These are phyloP conservation scores for Aphelenchoides avenae DNA, from an alignment of 1,140 invertebrate genomes.

Conservation along the genomic window DNA sequence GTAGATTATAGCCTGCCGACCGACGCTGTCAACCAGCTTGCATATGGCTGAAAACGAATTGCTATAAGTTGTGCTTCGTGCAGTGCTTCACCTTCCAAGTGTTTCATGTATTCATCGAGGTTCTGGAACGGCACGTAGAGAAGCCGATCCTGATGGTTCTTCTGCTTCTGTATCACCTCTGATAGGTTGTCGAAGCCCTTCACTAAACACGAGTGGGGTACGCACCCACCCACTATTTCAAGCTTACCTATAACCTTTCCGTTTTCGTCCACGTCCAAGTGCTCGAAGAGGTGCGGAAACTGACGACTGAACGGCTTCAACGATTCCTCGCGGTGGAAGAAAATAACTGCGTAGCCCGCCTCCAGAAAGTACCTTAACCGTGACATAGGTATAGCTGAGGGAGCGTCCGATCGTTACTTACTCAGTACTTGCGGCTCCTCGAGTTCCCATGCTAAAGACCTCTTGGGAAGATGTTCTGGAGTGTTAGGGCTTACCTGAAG, in stretches of 20 bases:
- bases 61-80: no score
- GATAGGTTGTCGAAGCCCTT: slow-evolving; percentile 63
- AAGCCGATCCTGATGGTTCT: slow-evolving; percentile 20
- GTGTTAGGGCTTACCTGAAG: slow-evolving; percentile 70
- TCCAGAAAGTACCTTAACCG: slow-evolving; percentile 73
- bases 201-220: slow-evolving; percentile 25
- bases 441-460: slow-evolving; percentile 74
- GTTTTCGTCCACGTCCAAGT: slow-evolving; percentile 48
- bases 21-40: slow-evolving; percentile 69
- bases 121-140: slow-evolving; percentile 61
- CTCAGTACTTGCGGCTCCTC: slow-evolving; percentile 88
- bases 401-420: slow-evolving; percentile 60
- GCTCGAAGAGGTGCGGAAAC: slow-evolving; percentile 73
- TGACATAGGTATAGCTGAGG: background rate
- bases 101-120: slow-evolving; percentile 86
- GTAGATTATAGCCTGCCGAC: slow-evolving; percentile 74
- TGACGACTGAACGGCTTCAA: slow-evolving; percentile 82
- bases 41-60: no score
- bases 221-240: slow-evolving; percentile 50
- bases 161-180: slow-evolving; percentile 18
- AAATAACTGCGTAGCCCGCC: slow-evolving; percentile 67
- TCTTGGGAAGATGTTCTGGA: background rate
- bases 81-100: slow-evolving; percentile 75
- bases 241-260: slow-evolving; percentile 26
- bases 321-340: slow-evolving; percentile 70